These are phyloP conservation scores for Sipha maydis DNA, from an alignment of 2,888 invertebrate species.

Conservation along the genomic window DNA sequence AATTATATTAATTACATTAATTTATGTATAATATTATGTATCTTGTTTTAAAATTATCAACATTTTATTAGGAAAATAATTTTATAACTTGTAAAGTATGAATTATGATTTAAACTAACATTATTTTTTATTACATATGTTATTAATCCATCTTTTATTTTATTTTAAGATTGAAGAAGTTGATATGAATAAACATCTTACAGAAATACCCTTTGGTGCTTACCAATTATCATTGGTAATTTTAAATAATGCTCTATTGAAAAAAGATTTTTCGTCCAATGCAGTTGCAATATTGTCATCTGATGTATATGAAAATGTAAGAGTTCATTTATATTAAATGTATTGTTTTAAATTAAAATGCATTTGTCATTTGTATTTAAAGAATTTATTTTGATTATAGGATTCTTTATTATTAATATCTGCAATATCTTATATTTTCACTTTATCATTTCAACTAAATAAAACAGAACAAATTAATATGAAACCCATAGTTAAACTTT, in stretches of 20 bases:
- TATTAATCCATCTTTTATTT: background rate
- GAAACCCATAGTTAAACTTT: slow-evolving; percentile 42
- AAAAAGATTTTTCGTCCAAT: slow-evolving; percentile 34
- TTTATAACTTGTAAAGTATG: background rate
- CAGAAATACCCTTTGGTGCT: slow-evolving; percentile 36
- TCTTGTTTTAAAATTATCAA: background rate
- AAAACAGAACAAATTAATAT: slow-evolving; percentile 9
- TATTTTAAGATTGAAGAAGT: slow-evolving; percentile 26
- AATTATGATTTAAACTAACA: no score
- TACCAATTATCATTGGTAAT: slow-evolving; percentile 12
- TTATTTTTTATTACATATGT: background rate
- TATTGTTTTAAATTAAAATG: background rate
- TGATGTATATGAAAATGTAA: slow-evolving; percentile 31
- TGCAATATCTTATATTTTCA: slow-evolving; percentile 38
- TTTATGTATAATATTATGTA: background rate
- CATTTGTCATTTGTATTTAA: no score
- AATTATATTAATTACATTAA: background rate
- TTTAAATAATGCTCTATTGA: slow-evolving; percentile 24
- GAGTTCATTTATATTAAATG: background rate
- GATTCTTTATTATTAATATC: slow-evolving; percentile 35
- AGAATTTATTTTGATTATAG: slow-evolving; percentile 20
- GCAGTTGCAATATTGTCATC: slow-evolving; percentile 38
- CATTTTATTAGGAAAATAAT: background rate
- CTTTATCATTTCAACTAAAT: slow-evolving; percentile 48
- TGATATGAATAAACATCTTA: slow-evolving; percentile 42